A percentile compares a stretch with the other conserved stretches of the same genome.
Evolutionary conservation across 1,140 invertebrate species (phyloP).

Genomic region (Oncopodura yosiiana): DNA sequence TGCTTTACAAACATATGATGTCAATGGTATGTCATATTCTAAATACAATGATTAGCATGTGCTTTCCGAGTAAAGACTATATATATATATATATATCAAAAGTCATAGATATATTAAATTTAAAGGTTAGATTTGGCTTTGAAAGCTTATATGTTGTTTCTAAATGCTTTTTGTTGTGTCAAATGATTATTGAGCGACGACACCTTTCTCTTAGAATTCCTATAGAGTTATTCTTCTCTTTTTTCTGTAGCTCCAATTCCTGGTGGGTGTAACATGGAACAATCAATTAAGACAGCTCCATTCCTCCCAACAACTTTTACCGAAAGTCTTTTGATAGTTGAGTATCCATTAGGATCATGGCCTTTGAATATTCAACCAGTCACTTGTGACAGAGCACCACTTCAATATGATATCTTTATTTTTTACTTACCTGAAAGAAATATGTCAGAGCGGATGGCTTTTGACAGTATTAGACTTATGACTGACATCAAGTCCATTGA

Average conservation of each 20-base stretch:
- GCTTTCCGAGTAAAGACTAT: not conserved
- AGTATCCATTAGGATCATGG: constrained; percentile 49
- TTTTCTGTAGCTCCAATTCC: constrained; percentile 55
- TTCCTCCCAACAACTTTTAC: constrained; percentile 48
- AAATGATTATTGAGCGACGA: no score
- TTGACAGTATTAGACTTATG: constrained; percentile 52
- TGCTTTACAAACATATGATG: constrained; percentile 47
- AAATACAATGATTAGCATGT: not conserved
- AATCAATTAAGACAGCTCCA: constrained; percentile 52
- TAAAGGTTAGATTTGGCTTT: no score
- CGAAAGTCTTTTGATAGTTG: constrained; percentile 48
- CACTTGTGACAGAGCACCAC: constrained; percentile 37
- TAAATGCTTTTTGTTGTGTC: no score
- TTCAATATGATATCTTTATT: constrained; percentile 52
- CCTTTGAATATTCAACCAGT: constrained; percentile 32
- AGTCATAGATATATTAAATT: no score
- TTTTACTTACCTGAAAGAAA: constrained; percentile 52
- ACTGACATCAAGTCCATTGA: constrained; percentile 49
- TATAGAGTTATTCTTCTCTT: no score
- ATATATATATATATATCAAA: no score
- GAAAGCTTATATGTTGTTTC: no score
- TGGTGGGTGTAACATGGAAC: constrained; percentile 66
- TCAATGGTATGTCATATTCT: constrained; percentile 43
- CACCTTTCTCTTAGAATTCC: no score
- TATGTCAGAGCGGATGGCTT: constrained; percentile 49